Evolutionary conservation across 2,113 vertebrate species (phyloP).

Genomic region (Percina caprodes): DNA sequence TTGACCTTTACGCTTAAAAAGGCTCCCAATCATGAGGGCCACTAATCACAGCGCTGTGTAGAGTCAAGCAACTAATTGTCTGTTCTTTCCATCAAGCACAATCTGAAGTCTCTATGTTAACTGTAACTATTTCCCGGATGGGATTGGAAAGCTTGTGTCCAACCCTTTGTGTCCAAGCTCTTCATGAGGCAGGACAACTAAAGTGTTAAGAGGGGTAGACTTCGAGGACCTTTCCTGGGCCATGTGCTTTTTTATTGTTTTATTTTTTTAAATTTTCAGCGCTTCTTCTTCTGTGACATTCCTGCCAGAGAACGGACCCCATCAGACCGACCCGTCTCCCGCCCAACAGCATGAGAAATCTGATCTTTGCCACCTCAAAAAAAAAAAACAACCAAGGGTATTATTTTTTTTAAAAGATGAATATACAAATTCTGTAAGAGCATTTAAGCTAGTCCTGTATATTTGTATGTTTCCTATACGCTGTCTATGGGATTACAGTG

Average conservation of each 20-base stretch:
- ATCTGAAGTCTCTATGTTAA: conserved; percentile 54
- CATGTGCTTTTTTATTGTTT: conserved; percentile 26
- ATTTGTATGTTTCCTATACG: no score
- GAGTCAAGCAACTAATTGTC: conserved; percentile 42
- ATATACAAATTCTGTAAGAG: not conserved
- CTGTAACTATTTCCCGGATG: conserved; percentile 61
- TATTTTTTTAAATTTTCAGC: conserved; percentile 30
- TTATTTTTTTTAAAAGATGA: not conserved
- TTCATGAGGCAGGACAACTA: conserved; percentile 67
- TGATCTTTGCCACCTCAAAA: conserved; percentile 41
- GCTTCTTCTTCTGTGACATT: conserved; percentile 68
- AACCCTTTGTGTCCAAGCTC: conserved; percentile 56
- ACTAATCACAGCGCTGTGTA: not conserved
- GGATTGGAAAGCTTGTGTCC: conserved; percentile 69
- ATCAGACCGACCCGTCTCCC: conserved; percentile 60
- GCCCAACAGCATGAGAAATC: conserved; percentile 62
- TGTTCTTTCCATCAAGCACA: conserved; percentile 54
- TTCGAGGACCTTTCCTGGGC: conserved; percentile 64
- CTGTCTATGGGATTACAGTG: no score
- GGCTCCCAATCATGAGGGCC: conserved; percentile 21
- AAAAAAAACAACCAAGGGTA: conserved; percentile 1
- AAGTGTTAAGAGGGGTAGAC: conserved; percentile 62
- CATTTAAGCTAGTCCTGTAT: no score
- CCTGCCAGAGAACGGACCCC: conserved; percentile 62
- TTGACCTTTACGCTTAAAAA: conserved; percentile 5